Conservation (phyloP, 2,113 vertebrate species). For the Anhinga rufa region DNA sequence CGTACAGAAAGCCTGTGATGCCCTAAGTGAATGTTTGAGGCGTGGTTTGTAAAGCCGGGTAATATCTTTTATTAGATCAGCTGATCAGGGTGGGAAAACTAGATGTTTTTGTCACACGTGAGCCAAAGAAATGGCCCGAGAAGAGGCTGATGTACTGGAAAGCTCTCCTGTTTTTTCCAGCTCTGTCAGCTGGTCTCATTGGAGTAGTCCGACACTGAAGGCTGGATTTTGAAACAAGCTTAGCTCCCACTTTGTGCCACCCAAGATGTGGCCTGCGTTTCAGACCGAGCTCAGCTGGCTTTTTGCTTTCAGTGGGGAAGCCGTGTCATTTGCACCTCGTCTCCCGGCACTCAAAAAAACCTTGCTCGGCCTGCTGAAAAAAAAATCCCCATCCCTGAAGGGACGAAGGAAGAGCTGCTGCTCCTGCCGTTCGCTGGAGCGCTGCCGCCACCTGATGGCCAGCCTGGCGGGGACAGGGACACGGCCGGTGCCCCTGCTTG, state of each 20-base stretch:
- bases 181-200: neutral
- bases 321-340: neutral
- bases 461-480: neutral
- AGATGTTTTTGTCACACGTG: neutral
- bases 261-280: neutral
- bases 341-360: neutral
- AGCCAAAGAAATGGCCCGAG: neutral
- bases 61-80: neutral
- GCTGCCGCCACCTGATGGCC: constrained; percentile 45
- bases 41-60: neutral
- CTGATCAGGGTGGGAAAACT: neutral
- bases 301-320: neutral
- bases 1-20: neutral
- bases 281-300: neutral
- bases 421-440: neutral
- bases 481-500: neutral
- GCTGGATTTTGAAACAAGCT: neutral
- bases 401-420: neutral
- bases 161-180: neutral
- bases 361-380: neutral
- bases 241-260: neutral
- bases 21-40: neutral
- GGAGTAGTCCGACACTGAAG: neutral
- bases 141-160: neutral
- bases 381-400: neutral